Evolutionary conservation across 2,888 invertebrate genomes (phyloP).

Genomic region (Stenodema calcarata): DNA sequence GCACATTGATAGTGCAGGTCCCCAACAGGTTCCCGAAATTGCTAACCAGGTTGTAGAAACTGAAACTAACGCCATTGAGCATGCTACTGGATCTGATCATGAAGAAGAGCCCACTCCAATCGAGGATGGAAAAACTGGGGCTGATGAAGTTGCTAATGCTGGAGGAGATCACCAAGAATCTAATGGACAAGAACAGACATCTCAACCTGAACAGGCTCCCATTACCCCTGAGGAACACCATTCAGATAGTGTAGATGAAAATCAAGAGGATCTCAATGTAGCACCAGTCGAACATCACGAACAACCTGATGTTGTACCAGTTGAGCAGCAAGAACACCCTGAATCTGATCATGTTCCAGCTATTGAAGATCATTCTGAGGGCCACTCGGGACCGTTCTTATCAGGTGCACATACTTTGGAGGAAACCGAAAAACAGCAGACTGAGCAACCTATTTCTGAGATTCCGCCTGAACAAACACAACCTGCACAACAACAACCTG

Average conservation of each 20-base stretch:
- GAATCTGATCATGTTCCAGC: neutral
- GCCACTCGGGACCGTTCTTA: neutral
- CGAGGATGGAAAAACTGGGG: neutral
- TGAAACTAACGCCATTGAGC: conserved; percentile 2
- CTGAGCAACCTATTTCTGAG: neutral
- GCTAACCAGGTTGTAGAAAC: conserved; percentile 39
- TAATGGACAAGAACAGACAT: conserved; percentile 15
- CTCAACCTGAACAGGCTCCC: conserved; percentile 48
- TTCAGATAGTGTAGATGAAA: conserved; percentile 18
- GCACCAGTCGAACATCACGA: conserved; percentile 43
- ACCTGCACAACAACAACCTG: conserved; percentile 28
- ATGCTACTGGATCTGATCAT: neutral
- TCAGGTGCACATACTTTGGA: neutral
- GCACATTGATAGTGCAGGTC: conserved; percentile 18
- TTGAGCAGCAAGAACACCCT: conserved; percentile 16
- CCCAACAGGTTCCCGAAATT: conserved; percentile 22
- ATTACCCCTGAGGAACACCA: conserved; percentile 49
- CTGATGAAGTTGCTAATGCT: conserved; percentile 26
- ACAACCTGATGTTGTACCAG: conserved; percentile 53
- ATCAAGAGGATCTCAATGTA: neutral
- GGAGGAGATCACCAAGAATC: neutral
- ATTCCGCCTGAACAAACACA: neutral
- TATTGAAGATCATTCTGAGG: neutral
- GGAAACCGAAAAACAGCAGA: neutral
- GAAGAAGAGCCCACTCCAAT: neutral